Evolutionary conservation across 2,888 invertebrate species (phyloP).

Genomic region (Sarcophaga subvicina): DNA sequence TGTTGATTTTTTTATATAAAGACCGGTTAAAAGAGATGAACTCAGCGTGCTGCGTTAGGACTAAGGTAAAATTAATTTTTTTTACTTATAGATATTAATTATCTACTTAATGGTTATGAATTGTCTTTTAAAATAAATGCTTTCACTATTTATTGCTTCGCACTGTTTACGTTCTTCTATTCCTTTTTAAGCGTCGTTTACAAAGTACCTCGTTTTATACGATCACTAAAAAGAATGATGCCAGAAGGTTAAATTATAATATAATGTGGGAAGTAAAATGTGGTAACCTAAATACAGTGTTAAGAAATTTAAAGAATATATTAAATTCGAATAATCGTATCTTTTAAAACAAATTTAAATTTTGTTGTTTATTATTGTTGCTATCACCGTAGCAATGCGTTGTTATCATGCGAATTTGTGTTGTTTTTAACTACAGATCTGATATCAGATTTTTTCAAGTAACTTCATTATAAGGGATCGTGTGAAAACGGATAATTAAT

Average conservation of each 20-base stretch:
- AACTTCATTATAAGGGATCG: too few relatives aligned
- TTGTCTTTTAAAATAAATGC: background rate
- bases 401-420: too few relatives aligned
- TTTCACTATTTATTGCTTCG: background rate
- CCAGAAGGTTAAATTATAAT: background rate
- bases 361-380: too few relatives aligned
- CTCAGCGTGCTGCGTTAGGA: background rate
- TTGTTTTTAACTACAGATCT: too few relatives aligned
- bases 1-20: background rate
- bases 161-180: background rate
- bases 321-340: too few relatives aligned
- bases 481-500: too few relatives aligned
- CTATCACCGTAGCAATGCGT: too few relatives aligned
- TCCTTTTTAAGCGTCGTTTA: constrained; percentile 12
- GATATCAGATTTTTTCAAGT: too few relatives aligned
- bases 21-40: constrained; percentile 6
- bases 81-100: background rate
- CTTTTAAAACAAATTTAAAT: too few relatives aligned
- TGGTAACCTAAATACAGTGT: background rate
- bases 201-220: constrained; percentile 12
- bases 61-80: background rate
- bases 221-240: constrained; percentile 35
- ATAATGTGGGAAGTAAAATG: background rate
- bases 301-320: too few relatives aligned
- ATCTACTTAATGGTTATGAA: background rate